A percentile compares a stretch with the other conserved stretches of the same genome.
These are phyloP conservation scores for Psephotus haematonotus DNA, from an alignment of 2,113 vertebrate genomes.

Conservation along the genomic window DNA sequence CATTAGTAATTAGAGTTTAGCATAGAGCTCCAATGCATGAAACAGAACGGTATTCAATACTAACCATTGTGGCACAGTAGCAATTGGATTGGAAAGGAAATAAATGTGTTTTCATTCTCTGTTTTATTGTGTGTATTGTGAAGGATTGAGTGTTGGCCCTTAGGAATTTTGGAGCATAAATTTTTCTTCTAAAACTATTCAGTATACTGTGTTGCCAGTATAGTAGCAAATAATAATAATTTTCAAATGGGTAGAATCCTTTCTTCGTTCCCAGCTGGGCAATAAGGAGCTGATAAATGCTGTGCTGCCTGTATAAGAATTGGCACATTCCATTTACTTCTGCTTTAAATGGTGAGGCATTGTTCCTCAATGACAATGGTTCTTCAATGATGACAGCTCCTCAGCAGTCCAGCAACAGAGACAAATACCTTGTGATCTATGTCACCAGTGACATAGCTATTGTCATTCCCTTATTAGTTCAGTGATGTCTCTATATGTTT, in stretches of 20 bases:
- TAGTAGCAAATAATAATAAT: conserved; percentile 62
- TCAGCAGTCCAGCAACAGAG: conserved; percentile 6
- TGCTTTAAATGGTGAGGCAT: conserved; percentile 49
- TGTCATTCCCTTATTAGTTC: neutral
- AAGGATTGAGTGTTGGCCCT: conserved; percentile 21
- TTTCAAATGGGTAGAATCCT: conserved; percentile 54
- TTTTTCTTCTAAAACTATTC: conserved; percentile 39
- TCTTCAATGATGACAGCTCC: conserved; percentile 19
- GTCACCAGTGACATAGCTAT: neutral
- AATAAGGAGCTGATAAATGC: conserved; percentile 52
- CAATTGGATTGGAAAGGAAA: neutral
- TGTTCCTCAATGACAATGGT: conserved; percentile 29
- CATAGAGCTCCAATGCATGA: neutral
- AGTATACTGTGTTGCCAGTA: conserved; percentile 36
- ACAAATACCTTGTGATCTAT: conserved; percentile 8
- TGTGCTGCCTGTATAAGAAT: conserved; percentile 28
- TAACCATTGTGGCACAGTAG: neutral
- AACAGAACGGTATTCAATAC: neutral
- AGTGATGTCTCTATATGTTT: neutral
- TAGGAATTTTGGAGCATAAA: conserved; percentile 41
- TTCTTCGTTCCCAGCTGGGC: conserved; percentile 34
- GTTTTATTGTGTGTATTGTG: conserved; percentile 34
- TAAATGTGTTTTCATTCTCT: conserved; percentile 22
- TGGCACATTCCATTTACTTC: conserved; percentile 39
- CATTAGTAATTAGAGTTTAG: neutral